A percentile compares a stretch with the other conserved stretches of the same genome.
Evolutionary conservation across 37 sponge, comb jelly and placozoan species (phyloP).

Genomic region (Axinella damicornis): DNA sequence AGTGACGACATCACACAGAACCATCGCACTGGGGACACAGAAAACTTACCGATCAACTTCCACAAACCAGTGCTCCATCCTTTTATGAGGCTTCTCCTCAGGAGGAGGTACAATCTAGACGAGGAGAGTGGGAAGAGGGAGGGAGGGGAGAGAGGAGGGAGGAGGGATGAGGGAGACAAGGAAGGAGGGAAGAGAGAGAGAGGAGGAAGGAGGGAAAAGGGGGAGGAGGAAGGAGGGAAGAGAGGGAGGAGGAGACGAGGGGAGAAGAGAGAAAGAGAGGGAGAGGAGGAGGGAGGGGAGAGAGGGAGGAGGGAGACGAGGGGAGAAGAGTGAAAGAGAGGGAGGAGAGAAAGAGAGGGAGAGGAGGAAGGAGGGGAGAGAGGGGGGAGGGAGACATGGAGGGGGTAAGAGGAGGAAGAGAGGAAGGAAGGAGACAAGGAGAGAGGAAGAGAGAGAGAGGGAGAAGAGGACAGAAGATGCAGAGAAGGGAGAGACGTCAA

Average conservation of each 20-base stretch:
- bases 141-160: slow-evolving; percentile 14
- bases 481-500: neutral
- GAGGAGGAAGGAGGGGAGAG: neutral
- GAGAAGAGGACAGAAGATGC: neutral
- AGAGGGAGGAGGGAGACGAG: neutral
- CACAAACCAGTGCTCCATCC: slow-evolving; percentile 49
- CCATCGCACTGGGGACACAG: no score
- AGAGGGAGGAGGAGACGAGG: neutral
- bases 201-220: no score
- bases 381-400: neutral
- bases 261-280: neutral
- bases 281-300: no score
- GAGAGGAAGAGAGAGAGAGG: neutral
- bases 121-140: neutral
- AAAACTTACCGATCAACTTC: slow-evolving; percentile 62
- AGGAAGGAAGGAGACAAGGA: neutral
- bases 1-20: no score
- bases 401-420: neutral
- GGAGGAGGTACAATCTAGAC: neutral
- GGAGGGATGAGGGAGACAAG: no score
- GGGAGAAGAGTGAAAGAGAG: no score
- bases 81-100: slow-evolving; percentile 50
- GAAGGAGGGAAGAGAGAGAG: neutral
- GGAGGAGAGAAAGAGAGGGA: neutral
- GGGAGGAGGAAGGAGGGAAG: neutral